Conservation (phyloP, 2,797 vertebrate species). For the Dendrocincla fuliginosa region DNA sequence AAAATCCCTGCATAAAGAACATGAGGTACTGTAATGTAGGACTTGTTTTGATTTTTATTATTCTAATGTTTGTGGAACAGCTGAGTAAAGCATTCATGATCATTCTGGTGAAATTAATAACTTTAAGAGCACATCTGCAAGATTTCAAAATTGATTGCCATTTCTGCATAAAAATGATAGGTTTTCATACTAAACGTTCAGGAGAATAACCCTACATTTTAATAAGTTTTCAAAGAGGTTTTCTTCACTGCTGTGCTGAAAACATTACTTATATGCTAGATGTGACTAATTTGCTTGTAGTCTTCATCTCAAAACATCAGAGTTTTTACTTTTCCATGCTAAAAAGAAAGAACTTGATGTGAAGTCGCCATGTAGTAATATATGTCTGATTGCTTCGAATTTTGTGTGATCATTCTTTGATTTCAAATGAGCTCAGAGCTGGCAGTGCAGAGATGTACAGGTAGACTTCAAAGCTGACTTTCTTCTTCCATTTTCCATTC, state of each 20-base stretch:
- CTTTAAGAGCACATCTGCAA: conserved; percentile 27
- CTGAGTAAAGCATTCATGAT: background rate
- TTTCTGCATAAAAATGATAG: conserved; percentile 26
- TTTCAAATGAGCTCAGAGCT: conserved; percentile 69
- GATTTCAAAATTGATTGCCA: conserved; percentile 16
- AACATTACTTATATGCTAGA: conserved; percentile 61
- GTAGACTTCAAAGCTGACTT: conserved; percentile 70
- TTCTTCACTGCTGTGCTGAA: background rate
- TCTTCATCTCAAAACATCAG: conserved; percentile 61
- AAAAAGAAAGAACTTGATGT: conserved; percentile 68
- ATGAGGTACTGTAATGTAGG: background rate
- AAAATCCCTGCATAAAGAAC: background rate
- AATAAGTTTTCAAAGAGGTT: conserved; percentile 46
- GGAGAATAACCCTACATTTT: conserved; percentile 22
- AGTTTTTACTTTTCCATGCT: conserved; percentile 50
- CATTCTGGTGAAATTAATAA: conserved; percentile 11
- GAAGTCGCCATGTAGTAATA: conserved; percentile 63
- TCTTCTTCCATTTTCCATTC: conserved; percentile 47
- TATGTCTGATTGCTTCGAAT: conserved; percentile 62
- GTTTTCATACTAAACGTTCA: conserved; percentile 1
- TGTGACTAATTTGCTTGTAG: conserved; percentile 68
- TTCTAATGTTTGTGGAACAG: background rate
- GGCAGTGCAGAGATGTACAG: conserved; percentile 49
- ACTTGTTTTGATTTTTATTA: background rate
- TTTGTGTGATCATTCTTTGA: conserved; percentile 71